Evolutionary conservation across 2,888 invertebrate genomes (phyloP).

Genomic region (Malthinus seriepunctatus): DNA sequence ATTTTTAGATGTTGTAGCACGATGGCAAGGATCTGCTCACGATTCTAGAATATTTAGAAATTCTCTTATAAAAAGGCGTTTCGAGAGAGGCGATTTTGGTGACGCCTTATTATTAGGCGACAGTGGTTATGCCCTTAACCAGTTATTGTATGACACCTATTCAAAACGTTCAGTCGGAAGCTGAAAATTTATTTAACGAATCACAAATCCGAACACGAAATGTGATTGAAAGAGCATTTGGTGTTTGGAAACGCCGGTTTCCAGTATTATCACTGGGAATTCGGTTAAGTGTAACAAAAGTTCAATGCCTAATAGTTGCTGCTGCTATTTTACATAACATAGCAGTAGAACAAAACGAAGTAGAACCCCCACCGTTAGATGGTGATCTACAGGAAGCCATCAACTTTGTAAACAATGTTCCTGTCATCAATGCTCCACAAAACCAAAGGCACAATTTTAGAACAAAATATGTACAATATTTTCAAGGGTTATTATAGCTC

Average conservation of each 20-base stretch:
- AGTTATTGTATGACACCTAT: constrained; percentile 21
- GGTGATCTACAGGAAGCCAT: too few relatives aligned
- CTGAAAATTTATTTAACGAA: constrained; percentile 19
- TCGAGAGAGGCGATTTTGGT: background rate
- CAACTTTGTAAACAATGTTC: background rate
- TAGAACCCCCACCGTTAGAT: background rate
- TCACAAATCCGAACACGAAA: constrained; percentile 18
- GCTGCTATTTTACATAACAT: constrained; percentile 19
- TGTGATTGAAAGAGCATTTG: constrained; percentile 28
- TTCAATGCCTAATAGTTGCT: constrained; percentile 9
- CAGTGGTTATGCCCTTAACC: constrained; percentile 6
- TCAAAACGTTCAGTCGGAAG: constrained; percentile 6
- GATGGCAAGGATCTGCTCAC: background rate
- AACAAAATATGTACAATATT: background rate
- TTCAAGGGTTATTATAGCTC: too few relatives aligned
- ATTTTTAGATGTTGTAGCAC: background rate
- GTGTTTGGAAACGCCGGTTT: constrained; percentile 32
- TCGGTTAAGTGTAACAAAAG: constrained; percentile 22
- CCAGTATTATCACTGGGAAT: constrained; percentile 35
- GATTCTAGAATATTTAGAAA: background rate
- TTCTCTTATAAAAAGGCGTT: background rate
- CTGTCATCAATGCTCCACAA: too few relatives aligned
- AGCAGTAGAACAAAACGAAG: constrained; percentile 3
- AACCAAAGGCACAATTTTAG: background rate
- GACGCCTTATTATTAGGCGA: background rate